A percentile compares a stretch with the other conserved stretches of the same genome.
Evolutionary conservation across 2,113 vertebrate genomes (phyloP).

Genomic region (Enhydra lutris): DNA sequence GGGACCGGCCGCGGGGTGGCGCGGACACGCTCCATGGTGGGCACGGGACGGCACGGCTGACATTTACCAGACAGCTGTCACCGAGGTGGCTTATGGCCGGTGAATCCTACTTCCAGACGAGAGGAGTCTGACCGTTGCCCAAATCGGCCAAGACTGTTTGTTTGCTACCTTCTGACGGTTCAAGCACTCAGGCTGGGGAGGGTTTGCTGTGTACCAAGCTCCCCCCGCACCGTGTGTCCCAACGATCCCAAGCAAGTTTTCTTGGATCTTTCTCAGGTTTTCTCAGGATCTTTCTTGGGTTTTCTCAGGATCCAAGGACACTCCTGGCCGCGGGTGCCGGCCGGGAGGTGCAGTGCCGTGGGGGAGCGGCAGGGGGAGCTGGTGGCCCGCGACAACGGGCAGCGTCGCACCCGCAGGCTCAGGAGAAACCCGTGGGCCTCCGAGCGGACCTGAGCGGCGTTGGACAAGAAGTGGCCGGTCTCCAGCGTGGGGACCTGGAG

Average conservation of each 20-base stretch:
- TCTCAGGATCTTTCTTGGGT: too few species aligned
- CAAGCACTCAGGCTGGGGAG: background rate
- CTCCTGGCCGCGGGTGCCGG: accelerated
- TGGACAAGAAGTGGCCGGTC: too few species aligned
- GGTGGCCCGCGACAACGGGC: background rate
- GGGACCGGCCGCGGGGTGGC: background rate
- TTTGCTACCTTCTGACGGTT: background rate
- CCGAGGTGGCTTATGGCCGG: too few species aligned
- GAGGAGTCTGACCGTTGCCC: too few species aligned
- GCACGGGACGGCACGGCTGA: too few species aligned
- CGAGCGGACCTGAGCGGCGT: accelerated
- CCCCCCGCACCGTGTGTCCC: accelerated
- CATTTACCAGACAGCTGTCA: background rate
- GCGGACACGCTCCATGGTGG: too few species aligned
- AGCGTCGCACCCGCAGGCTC: too few species aligned
- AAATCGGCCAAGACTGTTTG: accelerated
- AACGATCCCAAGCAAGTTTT: accelerated
- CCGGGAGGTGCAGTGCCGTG: background rate
- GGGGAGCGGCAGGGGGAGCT: background rate
- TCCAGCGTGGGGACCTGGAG: background rate
- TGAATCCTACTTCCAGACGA: accelerated
- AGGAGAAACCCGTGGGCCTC: background rate
- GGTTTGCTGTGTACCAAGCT: too few species aligned
- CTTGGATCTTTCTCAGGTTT: too few species aligned
- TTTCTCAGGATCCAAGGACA: too few species aligned